Conservation (phyloP, 2,797 vertebrate genomes). For the Sebastolobus altivelis region DNA sequence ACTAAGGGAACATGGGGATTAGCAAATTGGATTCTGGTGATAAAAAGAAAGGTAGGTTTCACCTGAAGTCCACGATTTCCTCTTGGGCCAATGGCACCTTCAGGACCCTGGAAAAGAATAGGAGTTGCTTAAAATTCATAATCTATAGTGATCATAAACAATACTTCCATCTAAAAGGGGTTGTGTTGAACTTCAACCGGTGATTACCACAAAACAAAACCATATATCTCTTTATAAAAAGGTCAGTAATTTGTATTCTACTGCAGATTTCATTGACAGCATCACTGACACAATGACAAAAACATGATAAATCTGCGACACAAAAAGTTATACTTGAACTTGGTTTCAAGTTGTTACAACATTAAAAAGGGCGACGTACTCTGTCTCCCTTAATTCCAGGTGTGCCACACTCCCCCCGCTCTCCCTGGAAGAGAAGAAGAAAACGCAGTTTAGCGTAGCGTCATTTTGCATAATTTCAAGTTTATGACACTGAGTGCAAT, state of each 20-base stretch:
- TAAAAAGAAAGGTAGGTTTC: neutral
- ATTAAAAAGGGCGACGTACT: conserved; percentile 74
- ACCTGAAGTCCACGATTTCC: conserved; percentile 91
- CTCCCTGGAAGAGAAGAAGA: conserved; percentile 82
- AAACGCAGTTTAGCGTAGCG: conserved; percentile 1
- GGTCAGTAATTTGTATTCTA: neutral
- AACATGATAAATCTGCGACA: neutral
- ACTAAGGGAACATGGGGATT: rapidly evolving
- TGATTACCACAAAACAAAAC: neutral
- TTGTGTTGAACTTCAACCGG: neutral
- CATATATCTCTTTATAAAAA: neutral
- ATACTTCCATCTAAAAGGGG: neutral
- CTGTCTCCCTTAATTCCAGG: conserved; percentile 92
- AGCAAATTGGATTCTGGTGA: neutral
- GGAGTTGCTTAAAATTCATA: neutral
- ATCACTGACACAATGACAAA: neutral
- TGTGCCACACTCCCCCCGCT: conserved; percentile 92
- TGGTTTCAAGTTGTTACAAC: neutral
- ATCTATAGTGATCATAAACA: neutral
- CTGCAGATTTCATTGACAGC: neutral
- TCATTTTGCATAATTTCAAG: conserved; percentile 5
- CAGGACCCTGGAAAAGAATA: conserved; percentile 85
- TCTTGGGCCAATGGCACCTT: conserved; percentile 86
- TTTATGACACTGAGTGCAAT: conserved; percentile 9
- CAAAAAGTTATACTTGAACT: neutral